Evolutionary conservation across 2,113 vertebrate genomes (phyloP).

Genomic region (Pyrgilauda ruficollis): DNA sequence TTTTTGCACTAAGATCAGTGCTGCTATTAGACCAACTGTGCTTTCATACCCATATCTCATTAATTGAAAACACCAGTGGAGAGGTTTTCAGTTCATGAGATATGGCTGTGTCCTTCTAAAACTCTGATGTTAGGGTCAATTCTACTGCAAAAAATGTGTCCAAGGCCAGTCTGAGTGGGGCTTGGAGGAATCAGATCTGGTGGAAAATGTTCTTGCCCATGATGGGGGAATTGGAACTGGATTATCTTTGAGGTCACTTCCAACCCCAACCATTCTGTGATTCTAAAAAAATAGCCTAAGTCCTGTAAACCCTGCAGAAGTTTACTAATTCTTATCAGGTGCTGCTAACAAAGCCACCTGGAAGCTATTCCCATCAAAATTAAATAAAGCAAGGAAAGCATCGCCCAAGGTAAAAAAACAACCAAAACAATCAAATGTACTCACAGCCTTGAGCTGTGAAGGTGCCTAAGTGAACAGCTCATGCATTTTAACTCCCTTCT

Average conservation of each 20-base stretch:
- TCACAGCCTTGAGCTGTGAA: constrained; percentile 10
- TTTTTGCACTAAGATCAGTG: not conserved
- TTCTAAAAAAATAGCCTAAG: not conserved
- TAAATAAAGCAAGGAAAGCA: not conserved
- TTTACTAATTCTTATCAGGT: not conserved
- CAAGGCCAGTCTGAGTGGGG: not conserved
- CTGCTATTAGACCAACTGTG: not conserved
- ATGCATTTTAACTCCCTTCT: constrained; percentile 41
- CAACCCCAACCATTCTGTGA: not conserved
- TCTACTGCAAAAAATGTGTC: not conserved
- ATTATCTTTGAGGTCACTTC: not conserved
- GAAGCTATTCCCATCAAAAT: not conserved
- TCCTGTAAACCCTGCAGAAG: not conserved
- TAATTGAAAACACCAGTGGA: not conserved
- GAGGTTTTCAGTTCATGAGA: not conserved
- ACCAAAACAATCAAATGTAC: not conserved
- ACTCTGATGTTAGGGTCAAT: not conserved
- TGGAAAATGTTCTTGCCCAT: not conserved
- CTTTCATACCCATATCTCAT: not conserved
- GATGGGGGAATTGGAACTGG: not conserved
- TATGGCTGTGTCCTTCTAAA: not conserved
- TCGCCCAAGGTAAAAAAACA: not conserved
- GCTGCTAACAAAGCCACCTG: not conserved
- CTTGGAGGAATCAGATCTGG: not conserved
- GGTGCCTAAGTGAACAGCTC: constrained; percentile 31